These are phyloP conservation scores for Peromyscus polionotus DNA, from an alignment of 2,113 vertebrate genomes.

Conservation along the genomic window DNA sequence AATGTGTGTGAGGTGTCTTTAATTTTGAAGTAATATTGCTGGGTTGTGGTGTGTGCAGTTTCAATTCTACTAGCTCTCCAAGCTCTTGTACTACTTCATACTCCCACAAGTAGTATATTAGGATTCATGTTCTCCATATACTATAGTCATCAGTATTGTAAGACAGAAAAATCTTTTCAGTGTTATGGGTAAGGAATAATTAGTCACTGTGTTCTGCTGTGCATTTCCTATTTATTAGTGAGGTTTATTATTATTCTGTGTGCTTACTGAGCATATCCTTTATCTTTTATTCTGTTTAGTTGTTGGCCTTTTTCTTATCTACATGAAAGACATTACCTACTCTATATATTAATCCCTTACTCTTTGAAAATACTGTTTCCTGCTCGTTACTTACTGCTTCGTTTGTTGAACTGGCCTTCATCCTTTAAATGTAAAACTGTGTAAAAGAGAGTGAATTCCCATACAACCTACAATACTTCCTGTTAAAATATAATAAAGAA, in stretches of 20 bases:
- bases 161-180: neutral
- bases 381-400: conserved; percentile 31
- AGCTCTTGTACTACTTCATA: neutral
- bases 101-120: neutral
- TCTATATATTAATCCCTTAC: conserved; percentile 27
- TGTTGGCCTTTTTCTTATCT: conserved; percentile 53
- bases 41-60: neutral
- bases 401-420: neutral
- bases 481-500: conserved; percentile 65
- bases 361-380: conserved; percentile 49
- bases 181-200: conserved; percentile 23
- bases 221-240: conserved; percentile 20
- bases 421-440: conserved; percentile 45
- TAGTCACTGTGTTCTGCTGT: conserved; percentile 17
- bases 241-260: neutral
- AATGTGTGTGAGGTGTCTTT: conserved; percentile 2
- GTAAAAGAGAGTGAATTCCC: neutral
- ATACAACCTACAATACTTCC: neutral
- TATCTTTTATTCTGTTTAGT: conserved; percentile 18
- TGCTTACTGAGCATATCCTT: conserved; percentile 44
- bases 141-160: conserved; percentile 4
- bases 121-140: neutral
- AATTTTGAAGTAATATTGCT: conserved; percentile 18
- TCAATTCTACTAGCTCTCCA: conserved; percentile 18
- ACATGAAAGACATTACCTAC: conserved; percentile 46